phyloP scores from a whole-genome alignment of 2,797 vertebrate species.

The Emydoidea blandingii region DNA sequence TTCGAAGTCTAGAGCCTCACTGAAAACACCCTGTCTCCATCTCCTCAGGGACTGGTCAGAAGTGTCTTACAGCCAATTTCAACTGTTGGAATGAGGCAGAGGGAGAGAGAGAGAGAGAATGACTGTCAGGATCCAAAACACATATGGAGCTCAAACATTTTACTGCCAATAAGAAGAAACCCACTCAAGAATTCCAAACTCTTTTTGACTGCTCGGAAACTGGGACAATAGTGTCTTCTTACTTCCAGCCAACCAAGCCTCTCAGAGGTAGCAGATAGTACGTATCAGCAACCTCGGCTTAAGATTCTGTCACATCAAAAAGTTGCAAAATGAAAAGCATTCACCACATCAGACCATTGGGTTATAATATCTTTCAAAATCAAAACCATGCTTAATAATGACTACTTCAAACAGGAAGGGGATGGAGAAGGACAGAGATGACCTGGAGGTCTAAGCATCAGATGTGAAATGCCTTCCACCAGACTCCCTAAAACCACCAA shows the following conservation, averaged over 20 bases:
- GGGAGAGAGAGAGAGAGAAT: not conserved
- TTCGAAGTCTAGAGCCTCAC: not conserved
- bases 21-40: not conserved
- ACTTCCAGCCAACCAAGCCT: not conserved
- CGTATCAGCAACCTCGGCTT: not conserved
- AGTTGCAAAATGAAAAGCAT: not conserved
- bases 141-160: not conserved
- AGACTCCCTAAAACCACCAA: not conserved
- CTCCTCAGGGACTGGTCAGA: not conserved
- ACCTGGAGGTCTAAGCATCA: accelerated
- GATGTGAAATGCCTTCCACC: not conserved
- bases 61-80: not conserved
- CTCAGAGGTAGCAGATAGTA: not conserved
- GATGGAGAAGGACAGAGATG: not conserved
- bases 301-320: not conserved
- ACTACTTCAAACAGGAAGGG: not conserved
- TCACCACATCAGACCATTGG: not conserved
- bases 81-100: not conserved
- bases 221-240: not conserved
- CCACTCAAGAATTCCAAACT: not conserved
- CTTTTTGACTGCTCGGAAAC: constrained; percentile 35
- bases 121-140: not conserved
- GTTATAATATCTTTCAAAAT: not conserved
- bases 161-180: not conserved
- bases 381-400: not conserved